Conservation (phyloP, 2,113 vertebrate genomes). For the Sterrhoptilus dennistouni region DNA sequence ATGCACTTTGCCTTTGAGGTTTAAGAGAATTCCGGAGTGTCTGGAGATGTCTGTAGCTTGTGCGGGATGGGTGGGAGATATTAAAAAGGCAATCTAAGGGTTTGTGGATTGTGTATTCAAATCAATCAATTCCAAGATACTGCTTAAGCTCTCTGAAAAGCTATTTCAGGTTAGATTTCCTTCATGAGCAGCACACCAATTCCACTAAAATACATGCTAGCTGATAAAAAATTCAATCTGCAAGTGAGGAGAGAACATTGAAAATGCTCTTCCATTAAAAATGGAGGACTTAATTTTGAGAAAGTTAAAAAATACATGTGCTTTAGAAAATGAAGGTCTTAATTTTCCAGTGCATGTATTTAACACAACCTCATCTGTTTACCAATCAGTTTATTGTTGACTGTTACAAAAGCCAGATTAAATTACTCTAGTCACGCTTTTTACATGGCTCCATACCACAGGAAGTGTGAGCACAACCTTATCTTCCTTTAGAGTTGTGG, state of each 20-base stretch:
- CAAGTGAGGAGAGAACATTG: neutral
- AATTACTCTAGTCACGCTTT: fast-evolving
- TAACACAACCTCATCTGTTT: neutral
- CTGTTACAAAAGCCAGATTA: neutral
- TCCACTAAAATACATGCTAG: neutral
- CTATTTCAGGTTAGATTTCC: neutral
- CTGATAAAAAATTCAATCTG: neutral
- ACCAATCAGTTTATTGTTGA: neutral
- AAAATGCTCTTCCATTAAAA: neutral
- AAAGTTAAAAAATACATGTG: neutral
- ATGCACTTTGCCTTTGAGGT: fast-evolving
- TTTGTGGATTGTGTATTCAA: neutral
- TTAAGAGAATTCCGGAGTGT: neutral
- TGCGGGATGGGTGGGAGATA: neutral
- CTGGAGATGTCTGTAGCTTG: neutral
- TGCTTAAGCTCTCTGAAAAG: neutral
- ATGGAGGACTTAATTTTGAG: neutral
- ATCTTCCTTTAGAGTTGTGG: neutral
- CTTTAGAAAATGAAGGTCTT: neutral
- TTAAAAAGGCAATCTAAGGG: neutral
- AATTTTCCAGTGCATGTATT: neutral
- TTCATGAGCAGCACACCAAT: neutral
- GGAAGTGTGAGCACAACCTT: neutral
- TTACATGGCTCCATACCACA: neutral
- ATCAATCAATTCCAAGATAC: neutral